Percentiles rank a stretch among this genome's conserved stretches.
Conservation (phyloP, 2,797 vertebrate genomes). For the Chiloscyllium punctatum region DNA sequence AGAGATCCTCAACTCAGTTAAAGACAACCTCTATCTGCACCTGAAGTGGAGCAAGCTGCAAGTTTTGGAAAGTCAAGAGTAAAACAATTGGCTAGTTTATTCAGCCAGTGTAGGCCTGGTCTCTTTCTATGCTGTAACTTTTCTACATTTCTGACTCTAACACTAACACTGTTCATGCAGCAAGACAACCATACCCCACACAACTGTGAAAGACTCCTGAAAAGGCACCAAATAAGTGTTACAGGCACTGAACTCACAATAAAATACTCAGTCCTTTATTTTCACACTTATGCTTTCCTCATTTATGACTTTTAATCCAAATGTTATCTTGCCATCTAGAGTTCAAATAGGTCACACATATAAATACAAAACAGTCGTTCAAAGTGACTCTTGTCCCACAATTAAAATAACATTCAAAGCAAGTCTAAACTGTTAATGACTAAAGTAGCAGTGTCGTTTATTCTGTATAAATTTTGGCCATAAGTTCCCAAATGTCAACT, state of each 20-base stretch:
- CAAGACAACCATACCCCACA: background rate
- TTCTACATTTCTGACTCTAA: background rate
- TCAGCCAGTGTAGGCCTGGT: too few species aligned
- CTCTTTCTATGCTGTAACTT: too few species aligned
- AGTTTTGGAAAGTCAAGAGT: too few species aligned
- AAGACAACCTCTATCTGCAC: too few species aligned
- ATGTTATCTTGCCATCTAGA: background rate
- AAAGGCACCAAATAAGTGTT: too few species aligned
- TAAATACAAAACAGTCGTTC: background rate
- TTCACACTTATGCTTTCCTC: background rate
- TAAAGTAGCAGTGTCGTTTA: background rate
- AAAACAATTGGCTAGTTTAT: too few species aligned
- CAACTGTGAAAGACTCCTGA: background rate
- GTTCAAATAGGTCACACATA: background rate
- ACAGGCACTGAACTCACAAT: too few species aligned
- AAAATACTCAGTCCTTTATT: background rate
- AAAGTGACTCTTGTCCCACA: background rate
- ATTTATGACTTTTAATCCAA: background rate
- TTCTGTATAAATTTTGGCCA: background rate
- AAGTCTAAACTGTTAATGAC: background rate
- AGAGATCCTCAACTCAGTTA: too few species aligned
- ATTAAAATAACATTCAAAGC: background rate
- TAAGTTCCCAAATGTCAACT: background rate
- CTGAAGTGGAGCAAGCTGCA: too few species aligned
- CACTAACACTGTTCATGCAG: background rate